A percentile compares a stretch with the other conserved stretches of the same genome.
Evolutionary conservation across 2,797 vertebrate genomes (phyloP).

Genomic region (Calcarius lapponicus): DNA sequence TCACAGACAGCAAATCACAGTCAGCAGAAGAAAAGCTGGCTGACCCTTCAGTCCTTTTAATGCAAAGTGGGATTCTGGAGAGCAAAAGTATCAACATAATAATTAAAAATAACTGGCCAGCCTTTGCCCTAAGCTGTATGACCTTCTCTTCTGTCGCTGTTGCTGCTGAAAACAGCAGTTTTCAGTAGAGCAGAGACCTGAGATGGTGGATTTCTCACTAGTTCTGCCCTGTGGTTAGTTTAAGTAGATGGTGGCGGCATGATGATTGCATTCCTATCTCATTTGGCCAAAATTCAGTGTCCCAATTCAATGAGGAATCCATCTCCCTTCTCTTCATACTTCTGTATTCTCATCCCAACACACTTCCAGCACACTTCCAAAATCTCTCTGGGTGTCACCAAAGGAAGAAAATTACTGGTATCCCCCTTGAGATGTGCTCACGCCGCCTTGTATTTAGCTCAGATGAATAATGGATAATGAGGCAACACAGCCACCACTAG

Average conservation of each 20-base stretch:
- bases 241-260: not conserved
- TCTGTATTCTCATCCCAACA: not conserved
- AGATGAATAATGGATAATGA: not conserved
- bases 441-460: not conserved
- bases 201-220: not conserved
- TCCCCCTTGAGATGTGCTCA: not conserved
- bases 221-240: not conserved
- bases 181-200: not conserved
- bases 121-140: not conserved
- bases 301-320: not conserved
- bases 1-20: not conserved
- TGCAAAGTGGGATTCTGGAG: not conserved
- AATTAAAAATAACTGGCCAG: not conserved
- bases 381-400: not conserved
- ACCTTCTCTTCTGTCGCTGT: not conserved
- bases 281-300: not conserved
- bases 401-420: not conserved
- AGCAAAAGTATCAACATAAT: not conserved
- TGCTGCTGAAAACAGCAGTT: not conserved
- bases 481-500: constrained; percentile 41
- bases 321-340: not conserved
- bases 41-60: not conserved
- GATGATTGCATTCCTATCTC: not conserved
- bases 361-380: not conserved
- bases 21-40: not conserved